Base-by-base conservation (phyloP, 1,140 invertebrate genomes). In the Papilio glaucus region DNA sequence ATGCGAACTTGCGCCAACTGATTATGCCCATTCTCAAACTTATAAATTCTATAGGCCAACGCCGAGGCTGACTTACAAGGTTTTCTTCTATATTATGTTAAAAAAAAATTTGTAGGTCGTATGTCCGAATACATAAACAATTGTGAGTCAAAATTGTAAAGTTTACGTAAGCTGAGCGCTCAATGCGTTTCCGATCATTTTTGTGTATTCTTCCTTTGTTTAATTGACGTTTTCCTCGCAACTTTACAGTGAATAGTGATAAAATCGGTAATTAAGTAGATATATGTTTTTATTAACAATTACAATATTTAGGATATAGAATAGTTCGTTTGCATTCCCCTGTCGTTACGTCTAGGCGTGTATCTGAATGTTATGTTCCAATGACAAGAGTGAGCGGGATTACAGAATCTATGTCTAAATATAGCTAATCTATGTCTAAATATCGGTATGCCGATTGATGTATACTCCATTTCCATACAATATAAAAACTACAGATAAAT, bases 31-130 rank as follows among this genome's bases (percentile, higher is more conserved):
- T 68, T 73, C 74, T 68, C 69, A 74, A 82, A 77, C 67, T 73
- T 80, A 75, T 74, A 78, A 80, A 80, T 80, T 78, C 70, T 82
- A 76, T 79, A 77, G 71, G 69, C 72, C 53, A 74, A 49, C 73
- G 65, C 38, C 78, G 73, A 82, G 77, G 77, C 75, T 80, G 74
- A 41, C 65, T 68, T 39, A 57, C 78, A 82, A 82, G 80, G 80
- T 77, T 79, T 75, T 78, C 77, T 77, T 74, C 75, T 71, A 77
- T 60, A 77, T 78, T 75, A 80, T 63, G 62, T 77, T 77, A 76
- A 78, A 77, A 74, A n/a, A 69, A 72, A 38, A 73, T 77, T 79
- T 75, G 73, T 75, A 75, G 74, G 75, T 75, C 75, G 73, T 76
- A 70, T 69, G 61, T 65, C 76, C 74, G 63, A 77, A 78, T 71